Percentiles rank a stretch among this genome's conserved stretches.
These are phyloP conservation scores for Clistopyga incitator DNA, from an alignment of 2,888 invertebrate genomes.

Conservation along the genomic window DNA sequence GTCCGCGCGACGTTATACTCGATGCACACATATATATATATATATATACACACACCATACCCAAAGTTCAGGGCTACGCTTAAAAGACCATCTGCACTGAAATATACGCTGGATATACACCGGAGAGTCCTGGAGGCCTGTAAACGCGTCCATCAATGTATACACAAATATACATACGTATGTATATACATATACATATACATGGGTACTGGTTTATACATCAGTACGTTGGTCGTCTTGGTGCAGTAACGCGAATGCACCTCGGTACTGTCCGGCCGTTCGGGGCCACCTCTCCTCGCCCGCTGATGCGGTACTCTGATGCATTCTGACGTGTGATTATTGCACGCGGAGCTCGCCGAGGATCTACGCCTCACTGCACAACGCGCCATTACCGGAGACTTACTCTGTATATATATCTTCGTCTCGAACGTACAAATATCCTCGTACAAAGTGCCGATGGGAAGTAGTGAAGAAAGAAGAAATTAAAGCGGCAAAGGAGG, in stretches of 20 bases:
- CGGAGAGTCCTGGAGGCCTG: conserved; percentile 54
- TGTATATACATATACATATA: conserved; percentile 7
- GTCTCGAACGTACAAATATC: conserved; percentile 43
- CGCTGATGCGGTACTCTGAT: conserved; percentile 70
- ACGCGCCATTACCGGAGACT: conserved; percentile 78
- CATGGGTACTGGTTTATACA: background rate
- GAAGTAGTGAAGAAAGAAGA: background rate
- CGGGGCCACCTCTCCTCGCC: conserved; percentile 55
- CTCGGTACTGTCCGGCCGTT: conserved; percentile 35
- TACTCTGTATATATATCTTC: conserved; percentile 48
- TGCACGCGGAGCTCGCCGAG: conserved; percentile 81
- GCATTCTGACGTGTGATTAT: conserved; percentile 83
- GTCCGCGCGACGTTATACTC: conserved; percentile 16
- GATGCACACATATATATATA: conserved; percentile 44
- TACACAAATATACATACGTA: background rate
- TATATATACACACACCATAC: conserved; percentile 60
- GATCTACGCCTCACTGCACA: conserved; percentile 83
- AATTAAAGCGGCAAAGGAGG: background rate
- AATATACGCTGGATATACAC: conserved; percentile 69
- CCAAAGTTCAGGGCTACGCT: conserved; percentile 79
- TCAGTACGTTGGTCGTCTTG: conserved; percentile 7
- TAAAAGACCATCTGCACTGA: conserved; percentile 80
- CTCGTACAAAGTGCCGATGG: background rate
- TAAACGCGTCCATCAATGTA: conserved; percentile 42
- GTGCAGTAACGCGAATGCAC: conserved; percentile 22